Evolutionary conservation across 2,888 invertebrate genomes (phyloP), one percentile per base, ranked within the genome.

Genomic region (Sisyra terminalis): DNA sequence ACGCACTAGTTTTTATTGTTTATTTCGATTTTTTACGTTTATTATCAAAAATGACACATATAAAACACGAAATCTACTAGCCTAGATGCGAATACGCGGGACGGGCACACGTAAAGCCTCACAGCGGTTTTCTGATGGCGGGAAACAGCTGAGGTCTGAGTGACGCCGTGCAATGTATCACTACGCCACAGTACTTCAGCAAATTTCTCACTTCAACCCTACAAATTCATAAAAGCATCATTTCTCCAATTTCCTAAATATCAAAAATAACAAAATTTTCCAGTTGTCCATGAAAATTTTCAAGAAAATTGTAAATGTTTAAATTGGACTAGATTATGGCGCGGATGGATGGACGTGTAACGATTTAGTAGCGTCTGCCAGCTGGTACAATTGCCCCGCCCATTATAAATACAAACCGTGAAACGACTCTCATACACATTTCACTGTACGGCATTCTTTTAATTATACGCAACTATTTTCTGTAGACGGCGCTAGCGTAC

Each of bases 121-220:
- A 62, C 64, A 63, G 66, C 64, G 64, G 69, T 69, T 70, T 69
- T 69, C 70, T 70, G 71, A 70, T 70, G 70, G 72, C 74, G 74
- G 73, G 74, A 75, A 75, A 74, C 73, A 74, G 73, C 73, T 74
- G 71, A 71, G 71, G 64, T 65, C 65, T 54, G 55, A 61, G 59
- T 57, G 63, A 64, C 62, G 63, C 63, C 62, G 57, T 56, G 50
- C 42, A 51, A 51, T 51, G 57, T 57, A 59, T 60, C 59, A 59
- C 55, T 63, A 58, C 65, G 60, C 62, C 49, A 45, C 41, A 47
- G 45, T 47, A 29, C 38, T 43, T 24, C 5, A 7, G 7, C 24
- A 24, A 37, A 17, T 40, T 43, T 42, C 13, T 18, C 8, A 29
- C 3, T 29, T 15, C 24, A 44, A 41, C 37, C 31, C 36, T 13